phyloP scores from a whole-genome alignment of 2,797 vertebrate genomes.

The Lithobates sylvaticus region DNA sequence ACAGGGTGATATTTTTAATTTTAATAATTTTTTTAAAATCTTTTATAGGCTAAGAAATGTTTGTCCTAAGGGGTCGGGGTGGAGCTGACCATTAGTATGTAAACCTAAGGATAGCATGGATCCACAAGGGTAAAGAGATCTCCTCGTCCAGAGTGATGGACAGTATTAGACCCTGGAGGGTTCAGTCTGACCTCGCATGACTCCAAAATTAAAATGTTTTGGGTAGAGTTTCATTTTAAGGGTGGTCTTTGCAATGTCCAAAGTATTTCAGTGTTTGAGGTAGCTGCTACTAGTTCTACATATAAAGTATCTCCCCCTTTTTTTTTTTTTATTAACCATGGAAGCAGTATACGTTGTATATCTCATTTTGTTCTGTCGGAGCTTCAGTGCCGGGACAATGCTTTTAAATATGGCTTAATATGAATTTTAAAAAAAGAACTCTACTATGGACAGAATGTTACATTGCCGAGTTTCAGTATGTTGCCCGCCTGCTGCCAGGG shows the following conservation, averaged over 20 bases:
- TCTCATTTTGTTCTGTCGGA: constrained; percentile 30
- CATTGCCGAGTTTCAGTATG: constrained; percentile 30
- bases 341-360: constrained; percentile 51
- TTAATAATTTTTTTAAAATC: no score
- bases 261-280: constrained; percentile 52
- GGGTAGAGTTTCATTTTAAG: not conserved
- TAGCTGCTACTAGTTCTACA: constrained; percentile 46
- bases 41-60: no score
- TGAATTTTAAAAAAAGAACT: constrained; percentile 2
- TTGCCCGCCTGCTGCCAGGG: constrained; percentile 4
- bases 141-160: no score
- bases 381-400: constrained; percentile 1
- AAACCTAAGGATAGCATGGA: no score
- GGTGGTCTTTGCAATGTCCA: constrained; percentile 30
- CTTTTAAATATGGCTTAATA: constrained; percentile 48
- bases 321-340: not conserved
- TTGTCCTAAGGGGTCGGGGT: no score
- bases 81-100: no score
- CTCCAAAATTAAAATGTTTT: no score
- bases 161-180: no score
- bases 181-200: no score
- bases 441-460: constrained; percentile 46
- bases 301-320: constrained; percentile 15
- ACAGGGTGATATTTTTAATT: no score
- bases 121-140: no score